These are phyloP conservation scores for Tragelaphus oryx DNA, from an alignment of 2,797 vertebrate genomes.

Conservation along the genomic window DNA sequence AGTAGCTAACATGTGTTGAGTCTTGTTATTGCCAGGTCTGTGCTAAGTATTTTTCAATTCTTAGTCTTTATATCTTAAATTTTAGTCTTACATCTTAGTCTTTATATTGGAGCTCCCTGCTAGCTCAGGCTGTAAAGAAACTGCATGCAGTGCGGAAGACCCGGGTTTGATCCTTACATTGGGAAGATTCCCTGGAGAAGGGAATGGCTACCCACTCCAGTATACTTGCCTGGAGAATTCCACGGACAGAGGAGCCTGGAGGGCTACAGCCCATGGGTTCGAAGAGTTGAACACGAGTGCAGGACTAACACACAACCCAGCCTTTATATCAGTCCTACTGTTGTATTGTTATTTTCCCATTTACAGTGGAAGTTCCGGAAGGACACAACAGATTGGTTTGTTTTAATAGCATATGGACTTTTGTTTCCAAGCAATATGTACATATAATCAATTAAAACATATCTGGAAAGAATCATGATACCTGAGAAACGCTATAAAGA, in stretches of 20 bases:
- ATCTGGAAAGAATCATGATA: constrained; percentile 39
- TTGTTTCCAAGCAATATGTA: constrained; percentile 49
- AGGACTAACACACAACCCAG: not conserved
- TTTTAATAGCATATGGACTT: constrained; percentile 39
- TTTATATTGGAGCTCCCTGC: not conserved
- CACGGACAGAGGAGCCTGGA: not conserved
- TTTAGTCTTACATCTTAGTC: not conserved
- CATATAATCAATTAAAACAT: not conserved
- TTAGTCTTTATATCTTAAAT: not conserved
- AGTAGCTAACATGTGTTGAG: not conserved
- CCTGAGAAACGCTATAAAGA: not conserved
- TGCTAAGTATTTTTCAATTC: constrained; percentile 11
- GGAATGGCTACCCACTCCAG: not conserved
- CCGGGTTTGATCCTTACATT: not conserved
- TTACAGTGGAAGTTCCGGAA: not conserved
- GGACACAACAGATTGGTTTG: constrained; percentile 9
- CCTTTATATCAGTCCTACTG: not conserved
- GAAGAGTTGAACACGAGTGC: not conserved
- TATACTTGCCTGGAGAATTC: not conserved
- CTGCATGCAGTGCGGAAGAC: not conserved
- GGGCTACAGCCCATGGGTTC: not conserved
- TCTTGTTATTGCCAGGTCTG: not conserved
- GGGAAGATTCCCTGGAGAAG: not conserved
- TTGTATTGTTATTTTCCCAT: not conserved
- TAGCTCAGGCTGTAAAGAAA: not conserved